phyloP scores from a whole-genome alignment of 2,113 vertebrate genomes.

The Cryptomyrus ogoouensis region DNA sequence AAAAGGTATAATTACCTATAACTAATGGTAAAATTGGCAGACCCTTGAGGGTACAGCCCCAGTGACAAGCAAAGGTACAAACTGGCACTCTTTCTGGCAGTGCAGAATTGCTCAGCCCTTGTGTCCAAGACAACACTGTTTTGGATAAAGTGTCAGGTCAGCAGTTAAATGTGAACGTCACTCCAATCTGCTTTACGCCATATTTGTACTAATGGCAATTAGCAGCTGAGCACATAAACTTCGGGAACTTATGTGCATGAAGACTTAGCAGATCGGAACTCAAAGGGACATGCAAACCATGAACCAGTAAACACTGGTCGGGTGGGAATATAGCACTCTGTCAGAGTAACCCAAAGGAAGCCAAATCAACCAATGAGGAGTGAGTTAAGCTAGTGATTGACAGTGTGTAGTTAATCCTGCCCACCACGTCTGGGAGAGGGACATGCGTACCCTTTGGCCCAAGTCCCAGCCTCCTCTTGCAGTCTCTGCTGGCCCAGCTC shows the following conservation, averaged over 20 bases:
- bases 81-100: no score
- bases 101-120: background rate
- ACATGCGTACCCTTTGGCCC: slow-evolving; percentile 60
- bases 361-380: background rate
- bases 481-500: slow-evolving; percentile 67
- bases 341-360: background rate
- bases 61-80: no score
- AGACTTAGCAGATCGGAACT: background rate
- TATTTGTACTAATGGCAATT: background rate
- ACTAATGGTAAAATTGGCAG: no score
- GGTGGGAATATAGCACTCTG: background rate
- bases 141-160: background rate
- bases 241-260: background rate
- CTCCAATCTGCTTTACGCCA: background rate
- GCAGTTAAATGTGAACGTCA: background rate
- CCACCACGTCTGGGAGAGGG: background rate
- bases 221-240: background rate
- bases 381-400: background rate
- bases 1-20: no score
- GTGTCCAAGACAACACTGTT: background rate
- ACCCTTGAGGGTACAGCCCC: no score
- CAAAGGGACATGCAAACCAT: background rate
- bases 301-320: background rate
- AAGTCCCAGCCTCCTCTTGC: slow-evolving; percentile 54
- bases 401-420: background rate